Conservation (phyloP, 2,797 vertebrate genomes). For the Pantherophis vulpinus region DNA sequence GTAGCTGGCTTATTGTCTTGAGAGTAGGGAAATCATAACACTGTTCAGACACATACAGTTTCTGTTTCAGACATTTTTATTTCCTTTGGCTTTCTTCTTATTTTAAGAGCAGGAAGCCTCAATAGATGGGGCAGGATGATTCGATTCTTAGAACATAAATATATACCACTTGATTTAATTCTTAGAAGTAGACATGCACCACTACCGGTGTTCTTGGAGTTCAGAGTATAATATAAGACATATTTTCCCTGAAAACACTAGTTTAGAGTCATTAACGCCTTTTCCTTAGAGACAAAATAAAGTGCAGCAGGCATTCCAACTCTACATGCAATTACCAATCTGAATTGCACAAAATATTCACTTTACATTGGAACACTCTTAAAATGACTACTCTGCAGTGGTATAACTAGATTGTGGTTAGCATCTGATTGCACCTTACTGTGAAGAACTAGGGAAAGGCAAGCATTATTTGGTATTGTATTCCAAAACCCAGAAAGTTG, state of each 20-base stretch:
- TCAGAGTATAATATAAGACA: constrained; percentile 47
- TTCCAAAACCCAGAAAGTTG: not conserved
- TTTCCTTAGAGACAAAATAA: constrained; percentile 70
- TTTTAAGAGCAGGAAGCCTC: constrained; percentile 67
- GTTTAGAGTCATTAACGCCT: constrained; percentile 58
- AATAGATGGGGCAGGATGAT: constrained; percentile 58
- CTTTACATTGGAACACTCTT: not conserved
- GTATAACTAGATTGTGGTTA: not conserved
- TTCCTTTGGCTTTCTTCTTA: constrained; percentile 44
- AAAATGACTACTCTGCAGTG: not conserved
- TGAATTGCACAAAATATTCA: not conserved
- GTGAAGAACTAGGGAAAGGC: not conserved
- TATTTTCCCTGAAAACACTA: constrained; percentile 66
- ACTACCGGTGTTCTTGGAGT: constrained; percentile 81
- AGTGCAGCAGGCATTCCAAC: constrained; percentile 47
- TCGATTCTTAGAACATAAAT: constrained; percentile 38
- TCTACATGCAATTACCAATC: not conserved
- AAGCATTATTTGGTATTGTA: not conserved
- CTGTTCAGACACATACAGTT: constrained; percentile 27
- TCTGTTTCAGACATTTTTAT: constrained; percentile 24
- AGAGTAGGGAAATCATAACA: not conserved
- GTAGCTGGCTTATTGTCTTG: not conserved
- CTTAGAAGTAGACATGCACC: constrained; percentile 75
- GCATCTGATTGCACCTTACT: not conserved
- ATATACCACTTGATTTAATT: constrained; percentile 70